These are phyloP conservation scores for Papilio demoleus DNA, from an alignment of 2,888 invertebrate genomes.

Conservation along the genomic window DNA sequence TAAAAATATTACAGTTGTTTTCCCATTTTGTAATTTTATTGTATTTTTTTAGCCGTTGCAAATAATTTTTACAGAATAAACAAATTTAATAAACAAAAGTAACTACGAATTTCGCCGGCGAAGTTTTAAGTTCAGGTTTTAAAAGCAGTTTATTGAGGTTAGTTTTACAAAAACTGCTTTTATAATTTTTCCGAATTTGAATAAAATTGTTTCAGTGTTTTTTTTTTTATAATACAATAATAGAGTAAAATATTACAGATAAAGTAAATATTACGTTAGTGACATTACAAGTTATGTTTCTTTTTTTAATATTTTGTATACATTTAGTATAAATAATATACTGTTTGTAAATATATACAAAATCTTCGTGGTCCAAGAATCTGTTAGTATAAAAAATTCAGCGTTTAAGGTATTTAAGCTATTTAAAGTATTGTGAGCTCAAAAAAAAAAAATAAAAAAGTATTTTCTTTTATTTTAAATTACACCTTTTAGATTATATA, in stretches of 20 bases:
- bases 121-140: too few relatives aligned
- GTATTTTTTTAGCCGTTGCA: slow-evolving; percentile 7
- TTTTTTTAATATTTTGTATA: slow-evolving; percentile 2
- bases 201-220: too few relatives aligned
- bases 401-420: too few relatives aligned
- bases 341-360: slow-evolving; percentile 30
- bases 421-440: too few relatives aligned
- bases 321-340: not conserved
- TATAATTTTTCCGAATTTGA: not conserved
- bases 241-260: too few relatives aligned
- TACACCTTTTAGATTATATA: too few relatives aligned
- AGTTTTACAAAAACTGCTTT: slow-evolving; percentile 1
- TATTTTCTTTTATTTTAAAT: too few relatives aligned
- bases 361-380: not conserved
- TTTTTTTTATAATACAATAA: too few relatives aligned
- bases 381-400: not conserved
- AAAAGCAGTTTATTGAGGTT: too few relatives aligned
- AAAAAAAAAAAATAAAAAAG: too few relatives aligned
- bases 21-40: not conserved
- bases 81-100: slow-evolving; percentile 9
- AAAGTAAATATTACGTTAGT: too few relatives aligned
- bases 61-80: not conserved
- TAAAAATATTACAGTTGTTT: too few relatives aligned
- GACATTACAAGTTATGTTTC: not conserved
- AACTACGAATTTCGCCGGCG: slow-evolving; percentile 37